Base-by-base conservation (phyloP, 2,797 vertebrate genomes). In the Phataginus tricuspis region DNA sequence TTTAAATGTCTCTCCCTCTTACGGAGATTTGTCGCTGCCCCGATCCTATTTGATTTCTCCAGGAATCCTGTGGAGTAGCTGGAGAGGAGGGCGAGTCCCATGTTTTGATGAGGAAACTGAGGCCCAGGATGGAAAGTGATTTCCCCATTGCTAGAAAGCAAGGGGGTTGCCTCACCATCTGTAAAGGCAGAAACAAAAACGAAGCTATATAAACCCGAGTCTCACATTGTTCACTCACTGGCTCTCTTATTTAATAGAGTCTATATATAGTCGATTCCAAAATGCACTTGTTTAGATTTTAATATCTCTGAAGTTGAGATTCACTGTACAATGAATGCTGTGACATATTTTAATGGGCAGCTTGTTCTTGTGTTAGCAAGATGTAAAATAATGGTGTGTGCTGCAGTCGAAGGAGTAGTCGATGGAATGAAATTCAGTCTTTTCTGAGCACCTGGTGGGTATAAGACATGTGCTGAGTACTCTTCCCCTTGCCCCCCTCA, bases 351-450 rank as follows among this genome's bases (percentile, higher is more conserved):
- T 45, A 31, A 37, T 13, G 4, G 21, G 64, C 18, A 61, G 21
- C 27, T 59, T 71, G 18, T 72, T n/a, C 59, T 13, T 10, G 29
- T 1, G 27, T 63, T 72, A 21, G 29, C n/a, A 10, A 57, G n/a
- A 19, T 3, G 3, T 42, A 39, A 39, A 57, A n/a, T n/a, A n/a
- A 16, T 2, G 7, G 31, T 23, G 11, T 0, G 0, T 12, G 3
- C 49, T 27, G 3, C 4, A 23, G n/a, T 37, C 31, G 27, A 29
- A 11, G 51, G 34, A 4, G 2, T 15, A 0, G 64, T 39, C 0
- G 59, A 66, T 10, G 6, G 51, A 45, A 66, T 4, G 31, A 55
- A 74, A 49, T 25, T 4, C 0, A 10, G 51, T 25, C 18, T 53
- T 71, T 74, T 7, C 12, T 34, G 63, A 75, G 53, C 39, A 57